These are phyloP conservation scores for Oligia strigilis DNA, from an alignment of 2,888 invertebrate genomes.

Conservation along the genomic window DNA sequence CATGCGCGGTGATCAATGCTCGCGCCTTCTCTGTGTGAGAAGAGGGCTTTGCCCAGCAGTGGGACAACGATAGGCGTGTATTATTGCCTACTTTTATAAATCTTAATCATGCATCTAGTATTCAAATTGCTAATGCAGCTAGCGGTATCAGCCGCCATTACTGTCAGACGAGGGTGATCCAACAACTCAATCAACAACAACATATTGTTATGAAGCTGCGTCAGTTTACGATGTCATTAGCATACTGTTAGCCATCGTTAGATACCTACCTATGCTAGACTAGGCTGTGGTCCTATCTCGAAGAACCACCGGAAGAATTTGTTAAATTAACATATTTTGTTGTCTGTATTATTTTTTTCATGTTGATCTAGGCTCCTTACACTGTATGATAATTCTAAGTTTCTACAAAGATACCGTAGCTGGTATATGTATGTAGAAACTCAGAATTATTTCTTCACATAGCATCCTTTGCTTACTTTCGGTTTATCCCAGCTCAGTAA, in stretches of 20 bases:
- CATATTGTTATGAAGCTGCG: slow-evolving; percentile 47
- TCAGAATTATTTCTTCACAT: background rate
- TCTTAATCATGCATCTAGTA: background rate
- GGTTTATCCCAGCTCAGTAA: background rate
- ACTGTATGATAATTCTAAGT: background rate
- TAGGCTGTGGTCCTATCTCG: too few species aligned
- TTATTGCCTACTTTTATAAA: background rate
- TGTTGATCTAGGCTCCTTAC: background rate
- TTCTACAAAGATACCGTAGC: background rate
- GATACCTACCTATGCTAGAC: background rate
- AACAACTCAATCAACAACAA: slow-evolving; percentile 52
- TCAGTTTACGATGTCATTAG: slow-evolving; percentile 54
- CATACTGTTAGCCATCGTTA: slow-evolving; percentile 32
- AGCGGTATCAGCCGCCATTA: background rate
- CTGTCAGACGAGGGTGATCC: slow-evolving; percentile 14
- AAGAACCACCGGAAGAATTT: background rate
- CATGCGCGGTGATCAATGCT: too few species aligned
- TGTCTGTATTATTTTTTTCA: background rate
- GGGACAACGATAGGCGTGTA: too few species aligned
- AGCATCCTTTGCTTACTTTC: background rate
- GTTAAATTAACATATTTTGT: background rate
- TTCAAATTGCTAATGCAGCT: background rate
- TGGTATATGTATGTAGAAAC: too few species aligned
- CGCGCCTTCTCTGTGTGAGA: too few species aligned
- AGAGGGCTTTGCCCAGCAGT: too few species aligned